These are phyloP conservation scores for Empidonax traillii DNA, from an alignment of 2,113 vertebrate species.

Conservation along the genomic window DNA sequence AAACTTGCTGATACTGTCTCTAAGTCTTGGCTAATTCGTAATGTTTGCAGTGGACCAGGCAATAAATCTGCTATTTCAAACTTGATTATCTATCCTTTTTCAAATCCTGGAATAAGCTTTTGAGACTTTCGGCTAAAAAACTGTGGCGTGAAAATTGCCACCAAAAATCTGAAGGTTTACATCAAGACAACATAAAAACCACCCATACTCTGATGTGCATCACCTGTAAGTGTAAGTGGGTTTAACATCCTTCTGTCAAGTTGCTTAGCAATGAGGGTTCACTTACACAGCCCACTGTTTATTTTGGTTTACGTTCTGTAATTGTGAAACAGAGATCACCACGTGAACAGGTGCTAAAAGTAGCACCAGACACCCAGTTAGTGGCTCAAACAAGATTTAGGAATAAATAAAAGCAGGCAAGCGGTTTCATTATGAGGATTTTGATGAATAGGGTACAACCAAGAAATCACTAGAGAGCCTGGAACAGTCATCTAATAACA, in stretches of 20 bases:
- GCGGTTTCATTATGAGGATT: constrained; percentile 37
- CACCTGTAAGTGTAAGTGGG: background rate
- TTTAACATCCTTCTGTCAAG: background rate
- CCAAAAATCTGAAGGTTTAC: background rate
- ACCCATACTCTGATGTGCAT: background rate
- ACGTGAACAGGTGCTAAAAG: background rate
- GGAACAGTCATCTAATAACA: background rate
- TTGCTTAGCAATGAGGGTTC: constrained; percentile 17
- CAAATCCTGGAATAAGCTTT: background rate
- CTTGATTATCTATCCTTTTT: background rate
- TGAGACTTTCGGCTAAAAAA: background rate
- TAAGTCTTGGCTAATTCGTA: background rate
- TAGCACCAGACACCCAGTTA: background rate
- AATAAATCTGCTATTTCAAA: background rate
- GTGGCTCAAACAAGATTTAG: constrained; percentile 38
- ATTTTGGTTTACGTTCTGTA: background rate
- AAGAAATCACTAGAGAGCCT: constrained; percentile 43
- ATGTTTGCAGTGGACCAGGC: background rate
- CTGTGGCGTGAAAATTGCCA: background rate
- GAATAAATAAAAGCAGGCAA: constrained; percentile 40
- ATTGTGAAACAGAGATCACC: background rate
- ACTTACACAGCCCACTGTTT: background rate
- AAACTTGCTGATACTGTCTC: background rate
- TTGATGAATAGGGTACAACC: constrained; percentile 29
- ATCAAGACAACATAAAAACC: background rate